phyloP scores from a whole-genome alignment of 2,797 vertebrate species.

The Argentina silus region DNA sequence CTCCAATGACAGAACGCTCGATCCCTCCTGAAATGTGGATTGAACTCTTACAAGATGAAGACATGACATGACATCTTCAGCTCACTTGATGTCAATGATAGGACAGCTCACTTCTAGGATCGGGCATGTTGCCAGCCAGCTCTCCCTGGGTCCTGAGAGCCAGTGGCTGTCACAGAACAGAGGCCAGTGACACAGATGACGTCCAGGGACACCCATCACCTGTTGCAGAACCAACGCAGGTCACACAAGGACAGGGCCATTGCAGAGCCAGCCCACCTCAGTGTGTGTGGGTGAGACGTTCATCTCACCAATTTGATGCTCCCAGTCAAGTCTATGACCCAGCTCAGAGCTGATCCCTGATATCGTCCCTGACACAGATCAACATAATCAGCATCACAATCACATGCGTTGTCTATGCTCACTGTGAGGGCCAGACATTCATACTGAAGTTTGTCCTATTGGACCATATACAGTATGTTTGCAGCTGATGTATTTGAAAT shows the following conservation, averaged over 20 bases:
- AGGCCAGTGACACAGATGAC: slow-evolving; percentile 69
- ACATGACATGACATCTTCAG: slow-evolving; percentile 71
- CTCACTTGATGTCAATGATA: slow-evolving; percentile 74
- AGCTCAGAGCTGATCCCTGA: slow-evolving; percentile 63
- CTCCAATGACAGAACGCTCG: slow-evolving; percentile 64
- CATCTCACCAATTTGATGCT: slow-evolving; percentile 13
- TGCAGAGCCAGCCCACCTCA: slow-evolving; percentile 14
- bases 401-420: slow-evolving; percentile 67
- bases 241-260: slow-evolving; percentile 56
- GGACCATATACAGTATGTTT: not conserved
- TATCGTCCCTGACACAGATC: slow-evolving; percentile 73
- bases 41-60: slow-evolving; percentile 77
- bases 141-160: slow-evolving; percentile 64
- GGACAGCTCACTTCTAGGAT: slow-evolving; percentile 78
- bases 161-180: slow-evolving; percentile 57
- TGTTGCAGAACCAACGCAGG: slow-evolving; percentile 74
- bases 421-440: slow-evolving; percentile 31
- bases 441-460: not conserved
- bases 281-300: slow-evolving; percentile 44
- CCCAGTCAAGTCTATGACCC: slow-evolving; percentile 25
- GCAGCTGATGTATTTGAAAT: not conserved
- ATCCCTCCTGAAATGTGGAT: slow-evolving; percentile 70
- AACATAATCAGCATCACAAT: slow-evolving; percentile 68
- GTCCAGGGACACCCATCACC: slow-evolving; percentile 63
- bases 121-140: slow-evolving; percentile 73